phyloP scores from a whole-genome alignment of 2,113 vertebrate genomes.

The Ancistrus triradiatus region DNA sequence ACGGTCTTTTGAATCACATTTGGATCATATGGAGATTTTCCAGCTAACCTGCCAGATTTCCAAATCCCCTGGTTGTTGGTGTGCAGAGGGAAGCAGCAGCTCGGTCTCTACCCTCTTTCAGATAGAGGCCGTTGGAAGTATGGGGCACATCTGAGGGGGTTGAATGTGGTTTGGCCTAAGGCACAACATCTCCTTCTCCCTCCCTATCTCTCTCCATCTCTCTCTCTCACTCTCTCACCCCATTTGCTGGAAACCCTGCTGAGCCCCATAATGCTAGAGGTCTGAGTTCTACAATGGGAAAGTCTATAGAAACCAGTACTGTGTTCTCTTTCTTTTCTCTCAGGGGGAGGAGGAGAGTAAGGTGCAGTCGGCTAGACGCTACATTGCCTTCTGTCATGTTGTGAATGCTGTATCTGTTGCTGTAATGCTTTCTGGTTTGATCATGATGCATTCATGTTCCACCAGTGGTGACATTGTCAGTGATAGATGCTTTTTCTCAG shows the following conservation, averaged over 20 bases:
- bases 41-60: slow-evolving; percentile 51
- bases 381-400: background rate
- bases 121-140: slow-evolving; percentile 21
- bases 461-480: no score
- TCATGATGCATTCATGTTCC: no score
- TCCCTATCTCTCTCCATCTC: background rate
- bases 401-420: no score
- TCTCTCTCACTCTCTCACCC: slow-evolving; percentile 37
- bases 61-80: slow-evolving; percentile 42
- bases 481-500: no score
- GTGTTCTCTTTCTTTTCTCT: slow-evolving; percentile 24
- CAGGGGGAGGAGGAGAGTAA: slow-evolving; percentile 12
- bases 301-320: slow-evolving; percentile 54
- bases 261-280: slow-evolving; percentile 68
- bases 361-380: slow-evolving; percentile 19
- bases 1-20: slow-evolving; percentile 51
- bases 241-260: slow-evolving; percentile 66
- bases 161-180: slow-evolving; percentile 31
- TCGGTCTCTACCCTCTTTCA: slow-evolving; percentile 28
- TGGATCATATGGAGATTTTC: slow-evolving; percentile 53
- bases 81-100: slow-evolving; percentile 22
- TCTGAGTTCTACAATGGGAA: slow-evolving; percentile 53
- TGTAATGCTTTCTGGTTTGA: no score
- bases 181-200: slow-evolving; percentile 17
- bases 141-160: slow-evolving; percentile 36